A percentile compares a stretch with the other conserved stretches of the same genome.
phyloP scores from a whole-genome alignment of 2,888 invertebrate genomes.

The Ophioninae sp. region DNA sequence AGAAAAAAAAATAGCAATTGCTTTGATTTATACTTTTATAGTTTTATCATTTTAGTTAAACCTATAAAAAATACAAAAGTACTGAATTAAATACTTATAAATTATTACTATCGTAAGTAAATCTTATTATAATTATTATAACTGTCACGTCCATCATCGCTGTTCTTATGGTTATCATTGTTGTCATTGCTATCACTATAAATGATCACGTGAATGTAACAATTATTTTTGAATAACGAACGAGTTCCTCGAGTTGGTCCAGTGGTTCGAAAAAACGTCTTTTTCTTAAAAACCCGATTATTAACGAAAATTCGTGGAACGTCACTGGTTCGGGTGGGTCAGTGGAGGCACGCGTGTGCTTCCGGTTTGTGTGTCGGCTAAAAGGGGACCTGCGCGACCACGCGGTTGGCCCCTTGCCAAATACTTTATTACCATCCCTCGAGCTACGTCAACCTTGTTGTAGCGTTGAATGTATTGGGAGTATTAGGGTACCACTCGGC shows the following conservation, averaged over 20 bases:
- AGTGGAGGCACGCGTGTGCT: not conserved
- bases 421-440: slow-evolving; percentile 52
- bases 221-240: not conserved
- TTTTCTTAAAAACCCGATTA: not conserved
- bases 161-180: not conserved
- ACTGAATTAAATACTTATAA: not conserved
- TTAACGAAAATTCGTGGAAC: not conserved
- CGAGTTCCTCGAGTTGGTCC: no score
- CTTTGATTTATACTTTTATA: no score
- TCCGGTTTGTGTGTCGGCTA: slow-evolving; percentile 18
- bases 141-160: no score
- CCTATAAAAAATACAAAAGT: not conserved
- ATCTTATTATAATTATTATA: not conserved
- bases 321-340: not conserved
- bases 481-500: slow-evolving; percentile 25
- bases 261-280: not conserved
- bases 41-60: not conserved
- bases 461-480: slow-evolving; percentile 17
- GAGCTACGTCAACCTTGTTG: slow-evolving; percentile 46
- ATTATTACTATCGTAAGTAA: not conserved
- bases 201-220: not conserved
- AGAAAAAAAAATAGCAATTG: not conserved
- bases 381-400: slow-evolving; percentile 21
- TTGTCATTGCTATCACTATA: not conserved
- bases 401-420: slow-evolving; percentile 54